A percentile compares a stretch with the other conserved stretches of the same genome.
Conservation (phyloP, 1,140 invertebrate genomes). For the Cryptotermes secundus region DNA sequence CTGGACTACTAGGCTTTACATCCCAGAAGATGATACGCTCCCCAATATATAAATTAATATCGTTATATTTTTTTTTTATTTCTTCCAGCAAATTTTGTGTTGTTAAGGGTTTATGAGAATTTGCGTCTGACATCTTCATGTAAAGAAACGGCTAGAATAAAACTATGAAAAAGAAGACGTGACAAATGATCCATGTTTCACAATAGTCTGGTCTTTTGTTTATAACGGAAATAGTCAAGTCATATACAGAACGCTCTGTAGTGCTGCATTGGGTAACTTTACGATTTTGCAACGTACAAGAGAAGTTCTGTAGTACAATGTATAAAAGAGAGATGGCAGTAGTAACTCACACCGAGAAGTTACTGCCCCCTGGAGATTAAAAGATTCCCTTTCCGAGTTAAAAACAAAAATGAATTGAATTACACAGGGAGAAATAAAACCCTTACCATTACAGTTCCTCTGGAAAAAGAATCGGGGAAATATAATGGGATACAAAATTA, state of each 20-base stretch:
- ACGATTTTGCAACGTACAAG: neutral
- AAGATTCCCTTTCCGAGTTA: slow-evolving; percentile 19
- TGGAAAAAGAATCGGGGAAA: neutral
- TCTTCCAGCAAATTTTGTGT: neutral
- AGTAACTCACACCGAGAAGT: slow-evolving; percentile 3
- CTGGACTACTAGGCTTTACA: no score
- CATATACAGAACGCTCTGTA: neutral
- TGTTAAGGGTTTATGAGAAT: neutral
- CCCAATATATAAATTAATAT: neutral
- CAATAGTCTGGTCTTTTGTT: neutral
- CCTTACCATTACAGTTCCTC: neutral
- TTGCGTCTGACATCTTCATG: neutral
- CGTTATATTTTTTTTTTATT: neutral
- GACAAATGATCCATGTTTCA: neutral
- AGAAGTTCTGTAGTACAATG: slow-evolving; percentile 10
- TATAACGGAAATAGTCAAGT: neutral
- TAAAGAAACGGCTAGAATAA: neutral
- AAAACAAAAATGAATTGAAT: slow-evolving; percentile 20
- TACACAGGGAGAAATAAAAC: slow-evolving; percentile 9
- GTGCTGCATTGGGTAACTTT: neutral
- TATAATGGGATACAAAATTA: neutral
- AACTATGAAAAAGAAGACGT: neutral
- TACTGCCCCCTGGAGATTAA: neutral
- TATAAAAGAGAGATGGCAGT: neutral
- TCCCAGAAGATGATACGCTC: no score